A percentile compares a stretch with the other conserved stretches of the same genome.
phyloP scores from a whole-genome alignment of 2,113 vertebrate genomes.

The Chionis minor region DNA sequence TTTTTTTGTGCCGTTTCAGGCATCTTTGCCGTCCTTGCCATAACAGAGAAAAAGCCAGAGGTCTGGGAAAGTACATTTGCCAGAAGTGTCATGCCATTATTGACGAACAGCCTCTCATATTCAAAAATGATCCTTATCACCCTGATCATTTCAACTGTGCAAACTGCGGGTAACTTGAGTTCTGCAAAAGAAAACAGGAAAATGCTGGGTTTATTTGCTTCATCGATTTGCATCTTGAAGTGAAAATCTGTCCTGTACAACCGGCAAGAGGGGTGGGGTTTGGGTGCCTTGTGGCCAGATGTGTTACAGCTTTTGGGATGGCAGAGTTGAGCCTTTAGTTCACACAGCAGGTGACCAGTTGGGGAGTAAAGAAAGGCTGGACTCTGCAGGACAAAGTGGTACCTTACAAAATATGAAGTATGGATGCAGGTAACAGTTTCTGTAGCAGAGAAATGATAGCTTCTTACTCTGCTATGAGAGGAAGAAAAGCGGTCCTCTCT shows the following conservation, averaged over 20 bases:
- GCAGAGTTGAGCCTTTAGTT: neutral
- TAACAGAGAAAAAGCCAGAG: conserved; percentile 92
- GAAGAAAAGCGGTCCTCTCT: neutral
- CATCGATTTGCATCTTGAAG: neutral
- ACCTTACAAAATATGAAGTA: neutral
- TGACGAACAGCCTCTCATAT: conserved; percentile 93
- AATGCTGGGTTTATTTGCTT: neutral
- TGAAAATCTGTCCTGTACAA: neutral
- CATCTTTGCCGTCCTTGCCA: conserved; percentile 97
- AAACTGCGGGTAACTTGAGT: conserved; percentile 90
- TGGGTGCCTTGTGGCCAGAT: neutral
- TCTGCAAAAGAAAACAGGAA: neutral
- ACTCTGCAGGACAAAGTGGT: neutral
- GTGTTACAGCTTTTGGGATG: neutral
- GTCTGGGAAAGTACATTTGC: conserved; percentile 96
- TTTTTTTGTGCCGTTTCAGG: conserved; percentile 69
- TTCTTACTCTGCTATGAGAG: neutral
- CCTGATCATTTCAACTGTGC: conserved; percentile 98
- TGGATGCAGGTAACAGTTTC: neutral
- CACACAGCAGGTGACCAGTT: neutral
- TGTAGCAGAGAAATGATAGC: neutral
- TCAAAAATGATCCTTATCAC: conserved; percentile 97
- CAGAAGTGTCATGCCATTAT: conserved; percentile 98
- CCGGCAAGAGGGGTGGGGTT: neutral
- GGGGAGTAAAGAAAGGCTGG: neutral